Evolutionary conservation across 2,113 vertebrate genomes (phyloP).

Genomic region (Grus americana): DNA sequence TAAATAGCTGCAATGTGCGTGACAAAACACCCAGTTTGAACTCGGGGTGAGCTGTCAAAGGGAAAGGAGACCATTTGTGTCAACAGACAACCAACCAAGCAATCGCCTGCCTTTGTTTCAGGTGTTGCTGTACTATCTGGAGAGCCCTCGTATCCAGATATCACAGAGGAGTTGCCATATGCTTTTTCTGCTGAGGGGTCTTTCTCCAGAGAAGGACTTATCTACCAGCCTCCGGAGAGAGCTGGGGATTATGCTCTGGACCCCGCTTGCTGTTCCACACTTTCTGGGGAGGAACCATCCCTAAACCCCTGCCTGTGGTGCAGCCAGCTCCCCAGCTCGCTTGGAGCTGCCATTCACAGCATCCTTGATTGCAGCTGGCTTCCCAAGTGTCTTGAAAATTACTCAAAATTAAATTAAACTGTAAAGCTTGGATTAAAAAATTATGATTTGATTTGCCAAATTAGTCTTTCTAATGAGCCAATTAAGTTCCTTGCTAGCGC

Average conservation of each 20-base stretch:
- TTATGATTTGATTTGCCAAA: not conserved
- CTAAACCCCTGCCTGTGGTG: not conserved
- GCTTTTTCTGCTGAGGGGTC: not conserved
- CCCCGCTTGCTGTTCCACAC: not conserved
- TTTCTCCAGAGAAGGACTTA: not conserved
- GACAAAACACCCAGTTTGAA: not conserved
- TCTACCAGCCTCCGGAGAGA: not conserved
- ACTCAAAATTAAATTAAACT: not conserved
- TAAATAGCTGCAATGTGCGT: not conserved
- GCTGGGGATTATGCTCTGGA: not conserved
- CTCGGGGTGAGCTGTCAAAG: not conserved
- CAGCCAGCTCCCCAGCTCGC: not conserved
- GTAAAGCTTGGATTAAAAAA: not conserved
- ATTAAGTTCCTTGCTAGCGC: not conserved
- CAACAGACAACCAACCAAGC: not conserved
- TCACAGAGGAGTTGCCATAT: not conserved
- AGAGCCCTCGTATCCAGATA: not conserved
- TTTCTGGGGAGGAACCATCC: not conserved
- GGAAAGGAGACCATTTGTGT: not conserved
- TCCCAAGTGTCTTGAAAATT: not conserved
- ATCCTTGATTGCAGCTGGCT: not conserved
- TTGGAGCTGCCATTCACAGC: not conserved
- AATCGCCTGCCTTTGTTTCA: not conserved
- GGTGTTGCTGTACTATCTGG: not conserved
- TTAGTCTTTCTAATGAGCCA: not conserved